Evolutionary conservation across 2,888 invertebrate species (phyloP), one percentile per base, ranked within the genome.

Genomic region (Hecatera dysodea): DNA sequence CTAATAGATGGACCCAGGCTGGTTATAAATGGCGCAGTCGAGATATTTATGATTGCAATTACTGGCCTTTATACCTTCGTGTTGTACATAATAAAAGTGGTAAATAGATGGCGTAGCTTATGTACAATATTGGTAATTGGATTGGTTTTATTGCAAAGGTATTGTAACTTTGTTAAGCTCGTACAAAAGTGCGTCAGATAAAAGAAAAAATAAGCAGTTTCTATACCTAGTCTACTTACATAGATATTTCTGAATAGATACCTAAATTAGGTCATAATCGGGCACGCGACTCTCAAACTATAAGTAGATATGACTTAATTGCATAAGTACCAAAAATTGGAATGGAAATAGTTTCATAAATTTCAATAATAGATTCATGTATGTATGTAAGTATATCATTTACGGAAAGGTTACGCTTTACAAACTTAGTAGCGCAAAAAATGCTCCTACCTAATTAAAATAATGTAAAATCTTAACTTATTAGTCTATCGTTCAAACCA

Each of bases 31-130:
- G 87, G 92, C 88, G 78, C 75, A 85, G 87, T 85, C 87, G 84
- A 85, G 81, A 90, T 92, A 94, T 95, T 95, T 94, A 95, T 93
- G 89, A 85, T 87, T 86, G 91, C 93, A 94, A 95, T 94, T 94
- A 94, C 86, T 78, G 85, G 82, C 86, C 87, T 85, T 89, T 89
- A 84, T 86, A 77, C 78, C 68, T 81, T 76, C 70, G 69, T 55
- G 67, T 81, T 78, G 67, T 84, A 84, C 60, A 73, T 82, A 81
- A 80, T 70, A 68, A 72, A 75, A 69, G 59, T 67, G 71, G 75
- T 80, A 84, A 72, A 84, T 81, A 83, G 46, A 74, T 42, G 44
- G 36, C 46, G 42, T 52, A n/a, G 17, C 27, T 46, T 52, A 52
- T 53, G 62, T 73, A 73, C 50, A 46, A 42, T 62, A 63, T 53